Percentiles rank a stretch among this genome's conserved stretches.
Evolutionary conservation across 2,113 vertebrate genomes (phyloP).

Genomic region (Sapajus apella): DNA sequence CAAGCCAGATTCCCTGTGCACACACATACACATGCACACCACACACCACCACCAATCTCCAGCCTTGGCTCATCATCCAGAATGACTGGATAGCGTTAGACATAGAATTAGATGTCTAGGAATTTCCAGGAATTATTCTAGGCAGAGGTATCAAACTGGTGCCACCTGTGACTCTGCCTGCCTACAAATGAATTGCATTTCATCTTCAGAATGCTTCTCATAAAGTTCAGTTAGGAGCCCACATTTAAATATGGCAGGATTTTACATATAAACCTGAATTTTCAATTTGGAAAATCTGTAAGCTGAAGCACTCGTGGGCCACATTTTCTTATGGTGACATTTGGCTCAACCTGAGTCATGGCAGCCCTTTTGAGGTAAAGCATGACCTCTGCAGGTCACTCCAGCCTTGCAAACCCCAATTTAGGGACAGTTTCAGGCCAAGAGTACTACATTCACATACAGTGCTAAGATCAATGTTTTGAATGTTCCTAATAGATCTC

Average conservation of each 20-base stretch:
- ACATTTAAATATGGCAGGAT: background rate
- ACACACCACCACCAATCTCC: background rate
- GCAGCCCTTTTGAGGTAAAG: background rate
- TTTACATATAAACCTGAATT: background rate
- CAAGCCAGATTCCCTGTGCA: background rate
- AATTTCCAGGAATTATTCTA: background rate
- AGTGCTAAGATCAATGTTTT: background rate
- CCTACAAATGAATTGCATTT: background rate
- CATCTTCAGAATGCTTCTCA: background rate
- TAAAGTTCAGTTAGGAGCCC: background rate
- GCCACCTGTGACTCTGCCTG: background rate
- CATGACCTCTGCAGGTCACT: background rate
- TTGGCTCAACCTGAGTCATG: background rate
- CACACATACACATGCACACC: fast-evolving
- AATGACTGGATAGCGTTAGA: background rate
- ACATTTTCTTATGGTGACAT: background rate
- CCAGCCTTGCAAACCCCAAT: background rate
- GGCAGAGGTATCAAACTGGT: background rate
- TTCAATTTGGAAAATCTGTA: background rate
- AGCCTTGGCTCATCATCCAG: background rate
- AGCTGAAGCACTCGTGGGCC: background rate
- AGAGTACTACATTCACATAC: background rate
- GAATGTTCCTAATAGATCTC: background rate
- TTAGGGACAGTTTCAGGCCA: background rate
- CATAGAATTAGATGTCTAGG: background rate